Conservation (phyloP, 2,888 invertebrate genomes). For the Agriotes lineatus region DNA sequence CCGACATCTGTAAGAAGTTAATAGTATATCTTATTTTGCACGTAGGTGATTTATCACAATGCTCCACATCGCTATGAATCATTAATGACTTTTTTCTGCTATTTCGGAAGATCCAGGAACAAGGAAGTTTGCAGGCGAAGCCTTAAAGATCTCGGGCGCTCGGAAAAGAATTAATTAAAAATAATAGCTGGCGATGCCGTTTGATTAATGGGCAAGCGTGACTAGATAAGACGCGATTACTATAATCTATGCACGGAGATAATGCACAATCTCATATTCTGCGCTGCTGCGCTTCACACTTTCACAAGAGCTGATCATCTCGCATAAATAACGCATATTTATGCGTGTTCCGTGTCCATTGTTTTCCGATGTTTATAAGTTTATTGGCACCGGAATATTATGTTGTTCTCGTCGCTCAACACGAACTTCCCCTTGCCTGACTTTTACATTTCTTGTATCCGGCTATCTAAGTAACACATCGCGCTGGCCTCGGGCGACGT, state of each 20-base stretch:
- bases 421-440: conserved; percentile 25
- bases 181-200: not conserved
- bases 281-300: not conserved
- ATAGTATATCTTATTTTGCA: no score
- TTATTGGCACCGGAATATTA: conserved; percentile 28
- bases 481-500: conserved; percentile 1
- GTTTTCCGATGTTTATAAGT: conserved; percentile 27
- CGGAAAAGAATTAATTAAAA: not conserved
- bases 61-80: no score
- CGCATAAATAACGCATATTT: not conserved
- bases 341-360: not conserved
- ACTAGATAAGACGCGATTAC: not conserved
- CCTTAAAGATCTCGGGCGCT: not conserved
- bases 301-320: not conserved
- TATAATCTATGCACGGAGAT: not conserved
- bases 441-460: conserved; percentile 24
- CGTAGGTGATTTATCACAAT: no score
- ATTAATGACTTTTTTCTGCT: no score
- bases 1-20: no score
- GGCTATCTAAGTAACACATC: conserved; percentile 17
- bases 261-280: not conserved
- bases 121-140: no score
- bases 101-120: no score
- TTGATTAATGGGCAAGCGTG: not conserved
- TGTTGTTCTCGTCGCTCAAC: conserved; percentile 18